These are phyloP conservation scores for Resseliella maxima DNA, from an alignment of 2,888 invertebrate species.

Conservation along the genomic window DNA sequence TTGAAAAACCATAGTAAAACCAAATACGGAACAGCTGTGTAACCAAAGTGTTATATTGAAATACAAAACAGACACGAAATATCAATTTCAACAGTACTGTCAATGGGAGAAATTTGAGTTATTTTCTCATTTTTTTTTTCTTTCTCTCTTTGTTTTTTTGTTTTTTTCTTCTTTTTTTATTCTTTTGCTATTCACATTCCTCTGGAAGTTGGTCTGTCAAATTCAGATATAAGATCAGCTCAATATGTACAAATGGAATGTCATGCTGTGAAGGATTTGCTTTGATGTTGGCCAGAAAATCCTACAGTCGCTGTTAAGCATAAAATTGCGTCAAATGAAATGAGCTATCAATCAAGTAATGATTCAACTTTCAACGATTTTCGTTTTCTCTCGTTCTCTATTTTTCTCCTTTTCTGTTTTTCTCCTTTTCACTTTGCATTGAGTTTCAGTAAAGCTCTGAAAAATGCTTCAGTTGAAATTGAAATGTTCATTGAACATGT, in stretches of 20 bases:
- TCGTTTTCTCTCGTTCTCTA: too few species aligned
- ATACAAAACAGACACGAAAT: not conserved
- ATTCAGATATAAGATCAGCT: too few species aligned
- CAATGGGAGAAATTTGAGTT: too few species aligned
- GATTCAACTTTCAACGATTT: not conserved
- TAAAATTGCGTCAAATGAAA: not conserved
- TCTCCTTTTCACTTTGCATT: not conserved
- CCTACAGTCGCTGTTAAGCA: not conserved
- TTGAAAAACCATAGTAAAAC: not conserved
- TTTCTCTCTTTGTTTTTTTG: too few species aligned
- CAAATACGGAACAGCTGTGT: not conserved
- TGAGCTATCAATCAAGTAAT: conserved; percentile 13
- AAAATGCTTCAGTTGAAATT: not conserved
- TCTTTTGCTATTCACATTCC: too few species aligned
- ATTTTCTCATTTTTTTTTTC: too few species aligned
- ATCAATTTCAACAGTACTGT: not conserved
- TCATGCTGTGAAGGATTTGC: not conserved
- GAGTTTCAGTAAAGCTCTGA: not conserved
- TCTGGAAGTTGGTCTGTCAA: too few species aligned
- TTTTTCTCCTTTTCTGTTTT: too few species aligned
- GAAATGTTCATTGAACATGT: not conserved
- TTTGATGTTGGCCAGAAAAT: not conserved
- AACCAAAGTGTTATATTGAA: not conserved
- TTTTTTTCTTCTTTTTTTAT: too few species aligned
- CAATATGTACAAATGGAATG: too few species aligned